These are phyloP conservation scores for Corvus hawaiiensis DNA, from an alignment of 2,113 vertebrate species.

Conservation along the genomic window DNA sequence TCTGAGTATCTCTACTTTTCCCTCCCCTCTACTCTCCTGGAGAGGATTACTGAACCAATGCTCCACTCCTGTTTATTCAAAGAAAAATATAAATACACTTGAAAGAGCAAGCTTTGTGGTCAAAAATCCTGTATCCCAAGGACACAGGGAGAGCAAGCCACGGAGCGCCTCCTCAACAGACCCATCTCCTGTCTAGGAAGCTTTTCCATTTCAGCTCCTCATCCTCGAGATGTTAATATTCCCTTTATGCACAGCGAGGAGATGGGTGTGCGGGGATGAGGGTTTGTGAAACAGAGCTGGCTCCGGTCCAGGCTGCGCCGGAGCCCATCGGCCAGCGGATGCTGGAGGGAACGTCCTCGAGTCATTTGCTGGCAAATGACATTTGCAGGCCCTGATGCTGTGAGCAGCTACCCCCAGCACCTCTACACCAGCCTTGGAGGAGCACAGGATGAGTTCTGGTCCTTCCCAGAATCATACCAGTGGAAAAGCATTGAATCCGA, in stretches of 20 bases:
- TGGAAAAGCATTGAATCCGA: neutral
- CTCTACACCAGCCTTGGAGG: neutral
- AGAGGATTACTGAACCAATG: neutral
- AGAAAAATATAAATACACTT: neutral
- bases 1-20: neutral
- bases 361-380: neutral
- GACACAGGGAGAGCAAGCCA: neutral
- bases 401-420: neutral
- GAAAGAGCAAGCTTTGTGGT: neutral
- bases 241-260: neutral
- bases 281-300: slow-evolving; percentile 39
- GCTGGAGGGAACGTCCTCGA: neutral
- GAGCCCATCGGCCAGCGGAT: neutral
- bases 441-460: neutral
- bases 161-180: neutral
- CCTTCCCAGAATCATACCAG: neutral
- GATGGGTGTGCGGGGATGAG: neutral
- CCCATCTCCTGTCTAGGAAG: neutral
- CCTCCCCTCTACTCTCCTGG: neutral
- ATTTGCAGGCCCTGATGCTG: neutral
- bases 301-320: neutral
- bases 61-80: neutral
- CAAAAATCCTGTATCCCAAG: neutral
- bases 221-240: neutral
- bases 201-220: neutral